Conservation (phyloP, 2,113 vertebrate genomes). For the Lasiurus borealis region DNA sequence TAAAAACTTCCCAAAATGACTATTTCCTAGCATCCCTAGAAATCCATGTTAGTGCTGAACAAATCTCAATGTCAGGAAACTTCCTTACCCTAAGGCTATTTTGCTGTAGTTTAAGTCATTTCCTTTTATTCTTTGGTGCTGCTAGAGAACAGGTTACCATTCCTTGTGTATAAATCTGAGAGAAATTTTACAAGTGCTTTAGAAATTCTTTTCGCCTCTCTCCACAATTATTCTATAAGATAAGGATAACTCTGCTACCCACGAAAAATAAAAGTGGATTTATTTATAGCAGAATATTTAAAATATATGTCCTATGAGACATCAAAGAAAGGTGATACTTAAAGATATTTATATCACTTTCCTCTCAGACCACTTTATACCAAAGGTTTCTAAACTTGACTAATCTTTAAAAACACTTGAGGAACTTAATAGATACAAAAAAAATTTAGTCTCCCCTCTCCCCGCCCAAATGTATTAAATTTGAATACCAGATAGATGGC, state of each 20-base stretch:
- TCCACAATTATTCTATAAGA: constrained; percentile 21
- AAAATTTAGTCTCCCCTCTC: not conserved
- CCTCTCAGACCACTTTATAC: constrained; percentile 16
- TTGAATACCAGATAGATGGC: not conserved
- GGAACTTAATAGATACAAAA: not conserved
- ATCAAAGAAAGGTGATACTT: constrained; percentile 43
- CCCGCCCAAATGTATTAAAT: not conserved
- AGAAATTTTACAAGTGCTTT: not conserved
- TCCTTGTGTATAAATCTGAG: not conserved
- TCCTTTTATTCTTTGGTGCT: constrained; percentile 70
- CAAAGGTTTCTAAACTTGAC: not conserved
- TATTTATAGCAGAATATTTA: constrained; percentile 56
- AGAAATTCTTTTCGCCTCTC: not conserved
- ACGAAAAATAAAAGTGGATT: not conserved
- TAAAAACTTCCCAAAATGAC: constrained; percentile 53
- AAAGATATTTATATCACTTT: constrained; percentile 11
- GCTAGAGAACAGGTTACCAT: constrained; percentile 43
- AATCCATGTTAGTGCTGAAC: constrained; percentile 31
- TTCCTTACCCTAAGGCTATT: constrained; percentile 58
- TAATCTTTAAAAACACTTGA: constrained; percentile 1
- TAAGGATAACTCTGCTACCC: not conserved
- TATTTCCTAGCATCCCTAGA: constrained; percentile 51
- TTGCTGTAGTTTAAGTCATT: constrained; percentile 68
- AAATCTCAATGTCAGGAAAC: constrained; percentile 72
- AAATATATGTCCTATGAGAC: constrained; percentile 25